These are phyloP conservation scores for Paramisgurnus dabryanus DNA, from an alignment of 2,113 vertebrate genomes.

Conservation along the genomic window DNA sequence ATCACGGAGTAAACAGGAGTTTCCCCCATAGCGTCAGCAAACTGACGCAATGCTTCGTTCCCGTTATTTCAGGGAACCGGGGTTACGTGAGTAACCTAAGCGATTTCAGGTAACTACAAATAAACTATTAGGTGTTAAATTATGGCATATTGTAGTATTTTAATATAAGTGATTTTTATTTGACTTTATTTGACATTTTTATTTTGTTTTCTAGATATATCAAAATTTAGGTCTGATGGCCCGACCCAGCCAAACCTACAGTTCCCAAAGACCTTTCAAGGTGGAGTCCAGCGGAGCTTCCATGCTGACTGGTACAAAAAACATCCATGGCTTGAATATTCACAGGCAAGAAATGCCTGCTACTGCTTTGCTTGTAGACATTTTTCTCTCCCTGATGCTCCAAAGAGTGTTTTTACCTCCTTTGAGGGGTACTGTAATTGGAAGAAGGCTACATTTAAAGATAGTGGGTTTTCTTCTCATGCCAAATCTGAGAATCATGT, in stretches of 20 bases:
- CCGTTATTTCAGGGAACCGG: too few relatives aligned
- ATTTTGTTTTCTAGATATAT: slow-evolving; percentile 23
- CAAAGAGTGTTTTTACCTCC: slow-evolving; percentile 43
- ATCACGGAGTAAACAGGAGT: too few relatives aligned
- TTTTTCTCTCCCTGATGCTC: slow-evolving; percentile 44
- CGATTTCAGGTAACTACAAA: too few relatives aligned
- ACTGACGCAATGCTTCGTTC: too few relatives aligned
- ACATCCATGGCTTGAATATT: slow-evolving; percentile 43
- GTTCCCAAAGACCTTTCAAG: slow-evolving; percentile 41
- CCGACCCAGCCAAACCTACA: slow-evolving; percentile 18
- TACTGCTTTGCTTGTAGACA: slow-evolving; percentile 48
- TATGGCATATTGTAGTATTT: too few relatives aligned
- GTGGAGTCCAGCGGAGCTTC: slow-evolving; percentile 20
- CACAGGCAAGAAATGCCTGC: slow-evolving; percentile 24
- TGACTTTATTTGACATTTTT: too few relatives aligned
- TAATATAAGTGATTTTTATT: too few relatives aligned
- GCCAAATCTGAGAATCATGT: slow-evolving; percentile 45
- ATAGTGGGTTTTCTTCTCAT: slow-evolving; percentile 42
- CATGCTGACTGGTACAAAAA: slow-evolving; percentile 39
- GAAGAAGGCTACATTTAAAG: slow-evolving; percentile 42
- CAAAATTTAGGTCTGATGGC: slow-evolving; percentile 8
- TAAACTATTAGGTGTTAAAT: too few relatives aligned
- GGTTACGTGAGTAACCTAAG: too few relatives aligned
- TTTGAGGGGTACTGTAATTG: slow-evolving; percentile 38
- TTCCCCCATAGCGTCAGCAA: too few relatives aligned